phyloP scores from a whole-genome alignment of 2,888 invertebrate genomes.

The Drosophila melanocephala region DNA sequence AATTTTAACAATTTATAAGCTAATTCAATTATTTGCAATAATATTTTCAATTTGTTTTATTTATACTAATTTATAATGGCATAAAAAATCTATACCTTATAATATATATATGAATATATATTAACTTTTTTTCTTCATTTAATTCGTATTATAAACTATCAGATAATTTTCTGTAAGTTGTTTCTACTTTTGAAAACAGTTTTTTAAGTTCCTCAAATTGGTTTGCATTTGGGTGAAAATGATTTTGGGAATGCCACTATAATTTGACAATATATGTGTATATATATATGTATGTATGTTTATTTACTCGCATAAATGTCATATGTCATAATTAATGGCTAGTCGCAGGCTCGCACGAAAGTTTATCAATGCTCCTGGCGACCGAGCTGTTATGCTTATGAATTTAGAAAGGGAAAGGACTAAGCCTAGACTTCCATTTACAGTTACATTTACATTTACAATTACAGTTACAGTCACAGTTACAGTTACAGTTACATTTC shows the following conservation, averaged over 20 bases:
- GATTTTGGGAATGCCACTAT: slow-evolving; percentile 19
- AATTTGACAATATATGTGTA: not conserved
- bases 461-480: slow-evolving; percentile 41
- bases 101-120: not conserved
- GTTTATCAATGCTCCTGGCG: slow-evolving; percentile 61
- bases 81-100: not conserved
- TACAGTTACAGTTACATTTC: slow-evolving; percentile 23
- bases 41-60: not conserved
- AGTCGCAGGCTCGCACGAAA: slow-evolving; percentile 49
- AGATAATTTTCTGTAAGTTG: not conserved
- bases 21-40: not conserved
- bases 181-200: not conserved
- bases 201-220: not conserved
- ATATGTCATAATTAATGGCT: slow-evolving; percentile 73
- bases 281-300: slow-evolving; percentile 9
- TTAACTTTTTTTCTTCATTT: not conserved
- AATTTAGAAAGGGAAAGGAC: slow-evolving; percentile 30
- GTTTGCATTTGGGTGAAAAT: not conserved
- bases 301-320: slow-evolving; percentile 58
- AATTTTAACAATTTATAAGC: too few species aligned
- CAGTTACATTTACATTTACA: slow-evolving; percentile 24
- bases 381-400: slow-evolving; percentile 38
- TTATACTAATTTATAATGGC: not conserved
- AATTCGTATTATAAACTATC: not conserved
- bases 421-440: not conserved